Evolutionary conservation across 1,140 invertebrate genomes (phyloP), one percentile per base, ranked within the genome.

Genomic region (Rhopalosiphum padi): DNA sequence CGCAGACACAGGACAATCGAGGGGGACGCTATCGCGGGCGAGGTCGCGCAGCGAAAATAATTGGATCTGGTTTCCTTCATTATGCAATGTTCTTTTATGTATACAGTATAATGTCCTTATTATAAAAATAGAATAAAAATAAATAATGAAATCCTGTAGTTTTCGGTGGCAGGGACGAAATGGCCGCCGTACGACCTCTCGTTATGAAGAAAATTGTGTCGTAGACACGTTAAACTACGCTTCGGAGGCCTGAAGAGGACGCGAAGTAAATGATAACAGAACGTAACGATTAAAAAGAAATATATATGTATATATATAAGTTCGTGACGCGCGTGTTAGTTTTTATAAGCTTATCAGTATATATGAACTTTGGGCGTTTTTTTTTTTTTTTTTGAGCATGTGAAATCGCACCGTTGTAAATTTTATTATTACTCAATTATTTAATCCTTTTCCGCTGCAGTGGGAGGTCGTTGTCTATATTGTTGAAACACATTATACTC

Each of bases 81-180:
- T 93, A 93, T 93, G 91, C 91, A 53, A 82, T 83, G 41, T 23
- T 51, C 60, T 48, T 92, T 92, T 92, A 83, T 83, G 90, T 92
- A 35, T 83, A 53, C 90, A 77, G 90, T 53, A 48, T 68, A 43
- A 90, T 43, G 25, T 43, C 53, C 89, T 90, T 90, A 90, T 41
- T 43, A 90, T 68, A 90, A n/a, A 77, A 77, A 77, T 77, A 77
- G 60, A 77, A 55, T 46, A 90, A 90, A 60, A 60, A 60, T 51
- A 90, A 55, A 30, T 86, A 55, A 92, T 85, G 82, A 35, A 92
- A 93, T 55, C 43, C 91, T 51, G 35, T 43, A n/a, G 5, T 68
- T 68, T 68, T 90, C 18, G 53, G 37, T n/a, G 37, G 15, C 8
- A 30, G 30, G 30, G 37, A 90, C 37, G 11, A 68, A 90, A 90